A percentile compares a stretch with the other conserved stretches of the same genome.
Conservation (phyloP, 2,113 vertebrate genomes). For the Carassius auratus region DNA sequence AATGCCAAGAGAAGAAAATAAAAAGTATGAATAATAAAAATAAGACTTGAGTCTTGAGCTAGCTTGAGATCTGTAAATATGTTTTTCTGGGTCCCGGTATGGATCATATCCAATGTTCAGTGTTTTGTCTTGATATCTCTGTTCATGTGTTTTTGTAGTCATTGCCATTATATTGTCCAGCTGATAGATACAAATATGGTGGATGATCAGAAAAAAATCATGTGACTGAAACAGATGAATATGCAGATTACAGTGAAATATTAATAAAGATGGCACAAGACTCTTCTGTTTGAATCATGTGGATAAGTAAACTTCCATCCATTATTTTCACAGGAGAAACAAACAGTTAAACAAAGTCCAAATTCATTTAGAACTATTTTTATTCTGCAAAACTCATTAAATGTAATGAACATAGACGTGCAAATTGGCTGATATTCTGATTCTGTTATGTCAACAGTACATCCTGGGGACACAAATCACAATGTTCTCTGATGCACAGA, state of each 20-base stretch:
- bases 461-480: neutral
- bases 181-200: neutral
- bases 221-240: neutral
- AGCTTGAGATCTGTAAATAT: no score
- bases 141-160: neutral
- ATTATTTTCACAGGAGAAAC: no score
- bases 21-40: no score
- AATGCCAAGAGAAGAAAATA: no score
- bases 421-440: neutral
- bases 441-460: neutral
- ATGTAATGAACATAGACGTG: neutral
- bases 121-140: no score
- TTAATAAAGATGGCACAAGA: neutral
- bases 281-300: no score
- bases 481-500: no score
- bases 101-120: neutral
- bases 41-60: no score
- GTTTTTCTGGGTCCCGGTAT: no score
- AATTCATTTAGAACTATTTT: neutral
- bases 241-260: neutral
- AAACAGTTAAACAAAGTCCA: no score
- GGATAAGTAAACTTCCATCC: neutral
- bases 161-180: neutral
- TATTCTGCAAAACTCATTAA: neutral
- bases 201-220: neutral